Conservation (phyloP, 2,797 vertebrate species). For the Neosilurus hyrtlii region DNA sequence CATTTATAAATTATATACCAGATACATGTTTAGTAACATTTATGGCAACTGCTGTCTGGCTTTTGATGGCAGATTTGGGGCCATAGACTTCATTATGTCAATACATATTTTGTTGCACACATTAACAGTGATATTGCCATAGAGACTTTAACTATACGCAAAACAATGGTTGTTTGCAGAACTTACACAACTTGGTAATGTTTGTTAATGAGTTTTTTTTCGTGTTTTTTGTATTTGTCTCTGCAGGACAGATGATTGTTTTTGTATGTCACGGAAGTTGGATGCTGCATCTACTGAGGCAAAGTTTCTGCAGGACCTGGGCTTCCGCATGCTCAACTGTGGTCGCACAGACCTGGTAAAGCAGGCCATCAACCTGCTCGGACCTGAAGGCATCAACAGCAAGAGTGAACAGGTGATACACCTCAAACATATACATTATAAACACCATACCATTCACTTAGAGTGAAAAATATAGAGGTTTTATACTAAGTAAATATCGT, state of each 20-base stretch:
- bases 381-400: constrained; percentile 94
- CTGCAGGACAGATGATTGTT: constrained; percentile 94
- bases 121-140: background rate
- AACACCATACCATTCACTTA: background rate
- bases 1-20: constrained; percentile 48
- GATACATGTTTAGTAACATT: background rate
- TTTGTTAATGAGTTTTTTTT: background rate
- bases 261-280: constrained; percentile 92
- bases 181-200: background rate
- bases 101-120: background rate
- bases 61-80: background rate
- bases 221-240: constrained; percentile 38
- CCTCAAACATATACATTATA: background rate
- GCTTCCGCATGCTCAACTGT: constrained; percentile 97
- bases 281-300: constrained; percentile 93
- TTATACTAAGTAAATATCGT: background rate
- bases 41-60: background rate
- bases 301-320: constrained; percentile 95
- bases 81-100: background rate
- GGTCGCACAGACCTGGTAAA: constrained; percentile 95
- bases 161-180: background rate
- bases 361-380: constrained; percentile 91
- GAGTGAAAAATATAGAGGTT: background rate
- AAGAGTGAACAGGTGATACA: constrained; percentile 90
- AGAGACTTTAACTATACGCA: background rate